Evolutionary conservation across 2,888 invertebrate species (phyloP).

Genomic region (Tiliacea aurago): DNA sequence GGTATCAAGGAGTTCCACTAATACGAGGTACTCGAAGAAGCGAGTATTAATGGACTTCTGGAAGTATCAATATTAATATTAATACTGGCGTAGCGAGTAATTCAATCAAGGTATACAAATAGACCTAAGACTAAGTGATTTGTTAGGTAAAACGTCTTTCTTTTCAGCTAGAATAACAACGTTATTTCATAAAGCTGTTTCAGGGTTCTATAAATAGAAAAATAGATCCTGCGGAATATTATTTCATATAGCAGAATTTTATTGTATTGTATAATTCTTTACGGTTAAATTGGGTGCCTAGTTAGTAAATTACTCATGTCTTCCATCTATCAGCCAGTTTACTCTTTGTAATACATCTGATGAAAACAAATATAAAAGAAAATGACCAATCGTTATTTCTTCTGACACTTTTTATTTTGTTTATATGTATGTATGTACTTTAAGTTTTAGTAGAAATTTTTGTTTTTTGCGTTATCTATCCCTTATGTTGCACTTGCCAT

Average conservation of each 20-base stretch:
- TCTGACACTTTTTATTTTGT: too few species aligned
- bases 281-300: background rate
- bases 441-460: too few species aligned
- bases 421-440: too few species aligned
- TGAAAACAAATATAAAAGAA: background rate
- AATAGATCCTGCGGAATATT: slow-evolving; percentile 26
- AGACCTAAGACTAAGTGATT: slow-evolving; percentile 51
- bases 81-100: slow-evolving; percentile 43
- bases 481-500: too few species aligned
- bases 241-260: slow-evolving; percentile 11
- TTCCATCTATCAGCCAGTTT: background rate
- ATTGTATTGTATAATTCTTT: background rate
- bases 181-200: slow-evolving; percentile 33
- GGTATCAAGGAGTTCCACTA: background rate
- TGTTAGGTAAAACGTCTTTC: slow-evolving; percentile 46
- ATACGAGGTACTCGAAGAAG: background rate
- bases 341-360: background rate
- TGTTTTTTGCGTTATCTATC: too few species aligned
- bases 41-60: slow-evolving; percentile 47
- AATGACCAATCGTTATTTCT: too few species aligned
- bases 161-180: slow-evolving; percentile 40
- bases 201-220: slow-evolving; percentile 33
- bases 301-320: background rate
- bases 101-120: slow-evolving; percentile 58
- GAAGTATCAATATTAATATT: slow-evolving; percentile 52